phyloP scores from a whole-genome alignment of 1,140 invertebrate species.

The Dryas iulia region DNA sequence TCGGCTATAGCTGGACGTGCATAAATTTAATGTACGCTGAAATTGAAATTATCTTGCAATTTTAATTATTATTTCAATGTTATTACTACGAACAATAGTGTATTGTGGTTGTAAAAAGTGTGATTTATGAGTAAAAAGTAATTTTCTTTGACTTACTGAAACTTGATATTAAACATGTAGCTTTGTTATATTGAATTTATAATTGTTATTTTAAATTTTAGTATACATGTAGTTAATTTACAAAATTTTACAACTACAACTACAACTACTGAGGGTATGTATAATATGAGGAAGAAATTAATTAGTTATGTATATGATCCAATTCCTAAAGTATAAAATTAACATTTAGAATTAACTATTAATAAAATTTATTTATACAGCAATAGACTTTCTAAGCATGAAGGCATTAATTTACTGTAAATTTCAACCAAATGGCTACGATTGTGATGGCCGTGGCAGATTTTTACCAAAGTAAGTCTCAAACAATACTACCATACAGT shows the following conservation, averaged over 20 bases:
- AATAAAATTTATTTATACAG: slow-evolving; percentile 4
- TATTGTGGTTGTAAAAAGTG: background rate
- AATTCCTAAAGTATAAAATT: background rate
- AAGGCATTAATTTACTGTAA: slow-evolving; percentile 26
- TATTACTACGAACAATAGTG: background rate
- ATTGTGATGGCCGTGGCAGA: slow-evolving; percentile 38
- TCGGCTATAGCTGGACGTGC: slow-evolving; percentile 31
- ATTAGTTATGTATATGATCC: background rate
- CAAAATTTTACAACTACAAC: background rate
- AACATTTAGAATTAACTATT: background rate
- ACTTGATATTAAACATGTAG: background rate
- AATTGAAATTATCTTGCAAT: background rate
- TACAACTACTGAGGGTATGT: slow-evolving; percentile 12
- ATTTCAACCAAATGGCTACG: slow-evolving; percentile 35
- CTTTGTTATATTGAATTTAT: background rate
- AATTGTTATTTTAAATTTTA: background rate
- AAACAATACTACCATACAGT: no score
- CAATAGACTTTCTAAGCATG: slow-evolving; percentile 14
- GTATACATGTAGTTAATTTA: background rate
- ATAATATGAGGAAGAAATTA: background rate
- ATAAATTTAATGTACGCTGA: background rate
- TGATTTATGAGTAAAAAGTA: background rate
- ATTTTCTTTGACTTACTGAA: background rate
- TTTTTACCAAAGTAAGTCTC: slow-evolving; percentile 39
- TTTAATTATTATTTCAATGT: background rate